Base-by-base conservation (phyloP, 2,113 vertebrate genomes). In the Todiramphus chloris region DNA sequence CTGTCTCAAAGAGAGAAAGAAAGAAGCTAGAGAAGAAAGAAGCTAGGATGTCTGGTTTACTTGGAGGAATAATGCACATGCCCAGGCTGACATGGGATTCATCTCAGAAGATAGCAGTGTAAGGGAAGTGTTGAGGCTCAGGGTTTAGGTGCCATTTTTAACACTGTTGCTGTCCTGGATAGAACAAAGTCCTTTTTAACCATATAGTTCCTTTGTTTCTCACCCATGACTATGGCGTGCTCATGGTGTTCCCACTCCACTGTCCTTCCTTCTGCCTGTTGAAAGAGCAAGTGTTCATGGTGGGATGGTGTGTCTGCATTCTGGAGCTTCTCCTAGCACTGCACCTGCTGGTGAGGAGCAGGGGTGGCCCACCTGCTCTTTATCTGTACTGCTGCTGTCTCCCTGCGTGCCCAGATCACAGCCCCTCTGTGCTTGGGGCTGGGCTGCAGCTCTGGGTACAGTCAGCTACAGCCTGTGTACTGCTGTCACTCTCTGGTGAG, bases 341-440 rank as follows among this genome's bases (percentile, higher is more conserved):
- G 20, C 1, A 1, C 11, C 31, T 14, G 18, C 44, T 0, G 0
- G 4, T 1, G 6, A 35, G 35, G 25, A 33, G 11, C 33, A 66
- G 19, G 18, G 24, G 20, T 28, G 9, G 2, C 44, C 59, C 35
- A 25, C n/a, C 37, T 30, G 35, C 11, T 46, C 44, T 21, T 59
- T 43, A 43, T 25, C 77, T 43, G 31, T 41, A 21, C 19, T 0
- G 2, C 48, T 16, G 27, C 27, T 5, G 1, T 33, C 18, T 31
- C 58, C 51, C 39, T 66, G 21, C 25, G 44, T 43, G 58, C 25
- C 6, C 23, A 18, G 24, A 6, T 37, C 20, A 27, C 1, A 0
- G 17, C 43, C 19, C 6, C 3, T 0, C 18, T 13, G 43, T 41
- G 33, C 35, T 37, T 0, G 0, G 27, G 64, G 28, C 20, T 21